Base-by-base conservation (phyloP, 2,797 vertebrate species). In the Philypnodon macrostomus region DNA sequence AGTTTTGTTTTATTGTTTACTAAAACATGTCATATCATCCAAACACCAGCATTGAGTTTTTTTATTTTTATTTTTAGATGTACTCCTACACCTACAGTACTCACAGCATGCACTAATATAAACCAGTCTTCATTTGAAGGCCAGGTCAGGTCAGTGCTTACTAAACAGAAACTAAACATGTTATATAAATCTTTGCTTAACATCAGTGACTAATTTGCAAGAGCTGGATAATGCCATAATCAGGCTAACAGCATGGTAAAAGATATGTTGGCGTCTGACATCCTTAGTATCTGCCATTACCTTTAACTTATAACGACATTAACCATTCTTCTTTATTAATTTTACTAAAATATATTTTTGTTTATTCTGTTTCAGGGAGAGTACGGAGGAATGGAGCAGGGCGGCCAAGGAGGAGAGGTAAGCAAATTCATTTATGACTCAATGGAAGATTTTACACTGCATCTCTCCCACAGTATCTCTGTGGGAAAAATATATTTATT, bases 361-460 rank as follows among this genome's bases (percentile, higher is more conserved):
- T 16, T 30, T 54, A 4, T 19, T 27, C 16, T 31, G 7, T n/a
- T n/a, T n/a, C 83, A 91, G 90, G 89, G 80, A 62, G 88, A 91
- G 44, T 91, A 80, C 14, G 89, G 89, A 7, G 84, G 87, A 34
- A 87, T 86, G 88, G 87, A 91, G 26, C 87, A 88, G 70, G 88
- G 89, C 8, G 88, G 87, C 19, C 86, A 91, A 50, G 88, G 90
- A 70, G 90, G 89, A 79, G 85, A 91, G 87, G 90, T 91, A 57
- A 82, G 77, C 39, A 31, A 44, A 52, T 11, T 4, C 2, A 12
- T 29, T 11, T 5, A 17, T 29, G n/a, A n/a, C n/a, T n/a, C n/a
- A n/a, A n/a, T n/a, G n/a, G n/a, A n/a, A n/a, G n/a, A n/a, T n/a
- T n/a, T n/a, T n/a, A n/a, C n/a, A n/a, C n/a, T n/a, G n/a, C n/a